Base-by-base conservation (phyloP, 2,888 invertebrate genomes). In the Chrysopilus asiliformis region DNA sequence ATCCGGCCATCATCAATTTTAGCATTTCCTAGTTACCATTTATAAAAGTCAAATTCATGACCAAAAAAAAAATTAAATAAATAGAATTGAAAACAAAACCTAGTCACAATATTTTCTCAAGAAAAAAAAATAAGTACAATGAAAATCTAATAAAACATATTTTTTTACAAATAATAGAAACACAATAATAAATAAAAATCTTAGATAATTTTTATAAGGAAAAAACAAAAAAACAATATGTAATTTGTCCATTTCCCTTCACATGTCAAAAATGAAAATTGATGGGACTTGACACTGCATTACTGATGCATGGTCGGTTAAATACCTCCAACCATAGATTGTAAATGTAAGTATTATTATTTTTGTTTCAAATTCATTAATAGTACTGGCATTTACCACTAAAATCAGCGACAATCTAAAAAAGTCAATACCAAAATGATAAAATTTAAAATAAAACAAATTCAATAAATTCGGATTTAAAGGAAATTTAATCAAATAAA, bases 261-360 rank as follows among this genome's bases (percentile, higher is more conserved):
- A 46, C 47, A 47, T 47, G 46, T 44, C 46, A 43, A 45, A n/a
- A 47, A 45, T 45, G 43, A 44, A 42, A 45, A 43, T 47, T 46
- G 47, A 48, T 48, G 47, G 47, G 44, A 48, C 43, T 36, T n/a
- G 43, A 33, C 39, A 41, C 46, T 43, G 42, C 44, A 42, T 43
- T 43, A 40, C 45, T 47, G 46, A 46, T 48, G 44, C 44, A 47
- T 47, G 47, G 44, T 47, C 45, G 47, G 31, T 47, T 42, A 39
- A 32, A 33, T 36, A 43, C 42, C 39, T 43, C 40, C 47, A 44
- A 44, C 46, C 40, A 47, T 48, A 50, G 50, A 46, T 49, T 48
- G 47, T 50, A 45, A 49, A 49, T 47, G 49, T 49, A 50, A 50
- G 50, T 50, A 50, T 47, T 40, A 41, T 39, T 31, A 41, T 22